Conservation (phyloP, 2,113 vertebrate species). For the Neoarius graeffei region DNA sequence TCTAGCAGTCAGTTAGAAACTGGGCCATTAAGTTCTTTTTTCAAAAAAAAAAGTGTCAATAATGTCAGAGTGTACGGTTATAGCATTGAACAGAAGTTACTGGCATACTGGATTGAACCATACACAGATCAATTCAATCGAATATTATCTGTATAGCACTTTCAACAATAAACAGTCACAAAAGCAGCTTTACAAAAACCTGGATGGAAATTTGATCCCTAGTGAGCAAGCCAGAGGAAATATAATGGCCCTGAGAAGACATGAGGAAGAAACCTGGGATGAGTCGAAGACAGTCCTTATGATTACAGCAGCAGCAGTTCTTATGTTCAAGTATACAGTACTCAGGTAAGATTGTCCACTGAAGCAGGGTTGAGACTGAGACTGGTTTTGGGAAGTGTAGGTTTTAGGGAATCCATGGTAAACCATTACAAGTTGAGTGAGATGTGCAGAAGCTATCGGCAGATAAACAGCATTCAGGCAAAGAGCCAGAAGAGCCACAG, state of each 20-base stretch:
- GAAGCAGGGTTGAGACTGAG: neutral
- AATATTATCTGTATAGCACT: neutral
- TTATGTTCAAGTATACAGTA: neutral
- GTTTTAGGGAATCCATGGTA: neutral
- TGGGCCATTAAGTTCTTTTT: neutral
- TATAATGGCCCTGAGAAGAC: neutral
- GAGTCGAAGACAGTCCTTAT: neutral
- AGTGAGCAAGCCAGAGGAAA: neutral
- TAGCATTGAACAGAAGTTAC: neutral
- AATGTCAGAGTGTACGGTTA: neutral
- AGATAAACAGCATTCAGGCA: too few species aligned
- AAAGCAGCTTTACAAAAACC: neutral
- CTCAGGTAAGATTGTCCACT: neutral
- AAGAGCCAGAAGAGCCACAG: neutral
- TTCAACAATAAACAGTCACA: neutral
- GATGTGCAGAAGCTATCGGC: too few species aligned
- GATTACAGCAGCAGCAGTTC: neutral
- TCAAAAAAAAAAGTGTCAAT: too few species aligned
- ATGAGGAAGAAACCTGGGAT: neutral
- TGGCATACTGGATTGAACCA: neutral
- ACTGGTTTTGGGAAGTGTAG: neutral
- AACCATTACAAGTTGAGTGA: too few species aligned
- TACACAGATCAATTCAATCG: neutral
- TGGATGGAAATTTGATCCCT: neutral
- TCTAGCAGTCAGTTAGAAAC: neutral